A percentile compares a stretch with the other conserved stretches of the same genome.
These are phyloP conservation scores for Setipinna tenuifilis DNA, from an alignment of 2,797 vertebrate species.

Conservation along the genomic window DNA sequence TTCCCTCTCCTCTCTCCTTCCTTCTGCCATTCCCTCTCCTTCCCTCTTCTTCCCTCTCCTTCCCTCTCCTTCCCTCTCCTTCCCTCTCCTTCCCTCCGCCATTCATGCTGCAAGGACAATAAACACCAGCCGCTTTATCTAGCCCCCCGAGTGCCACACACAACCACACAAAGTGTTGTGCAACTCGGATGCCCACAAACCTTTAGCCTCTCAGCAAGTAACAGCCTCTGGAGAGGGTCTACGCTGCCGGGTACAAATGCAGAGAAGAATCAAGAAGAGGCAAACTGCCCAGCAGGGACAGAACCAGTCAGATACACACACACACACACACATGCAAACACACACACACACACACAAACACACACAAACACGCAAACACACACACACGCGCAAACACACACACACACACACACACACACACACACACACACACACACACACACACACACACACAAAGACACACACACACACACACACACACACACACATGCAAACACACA, in stretches of 20 bases:
- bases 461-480: too few relatives aligned
- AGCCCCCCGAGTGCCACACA: background rate
- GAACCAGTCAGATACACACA: background rate
- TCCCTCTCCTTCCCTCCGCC: background rate
- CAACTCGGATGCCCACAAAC: background rate
- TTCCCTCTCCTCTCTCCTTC: too few relatives aligned
- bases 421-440: background rate
- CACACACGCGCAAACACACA: background rate
- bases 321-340: too few relatives aligned
- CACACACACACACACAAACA: too few relatives aligned
- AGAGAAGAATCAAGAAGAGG: background rate
- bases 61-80: too few relatives aligned
- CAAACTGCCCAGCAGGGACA: background rate
- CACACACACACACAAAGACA: too few relatives aligned
- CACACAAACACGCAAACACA: too few relatives aligned
- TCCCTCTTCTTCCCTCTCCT: too few relatives aligned
- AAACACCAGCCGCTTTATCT: background rate
- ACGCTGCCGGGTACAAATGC: background rate
- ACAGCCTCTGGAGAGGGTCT: background rate
- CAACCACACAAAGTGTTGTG: background rate
- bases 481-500: too few relatives aligned
- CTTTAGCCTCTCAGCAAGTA: background rate
- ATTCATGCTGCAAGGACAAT: background rate
- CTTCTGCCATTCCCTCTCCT: too few relatives aligned
- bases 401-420: background rate